These are phyloP conservation scores for Cactoblastis cactorum DNA, from an alignment of 2,888 invertebrate genomes.

Conservation along the genomic window DNA sequence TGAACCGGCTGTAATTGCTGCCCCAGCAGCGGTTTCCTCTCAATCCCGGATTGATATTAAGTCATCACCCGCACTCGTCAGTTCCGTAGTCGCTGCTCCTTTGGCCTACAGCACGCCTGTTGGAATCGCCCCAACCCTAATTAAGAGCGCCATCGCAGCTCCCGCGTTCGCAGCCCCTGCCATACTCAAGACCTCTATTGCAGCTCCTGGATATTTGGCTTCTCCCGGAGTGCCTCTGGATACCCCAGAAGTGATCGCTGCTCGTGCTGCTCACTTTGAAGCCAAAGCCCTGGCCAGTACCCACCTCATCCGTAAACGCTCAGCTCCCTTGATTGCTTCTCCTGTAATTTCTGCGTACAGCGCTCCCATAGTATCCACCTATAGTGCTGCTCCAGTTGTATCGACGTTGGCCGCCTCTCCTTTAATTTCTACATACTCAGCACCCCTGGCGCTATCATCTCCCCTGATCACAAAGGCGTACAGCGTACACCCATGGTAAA, in stretches of 20 bases:
- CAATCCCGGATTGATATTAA: constrained; percentile 49
- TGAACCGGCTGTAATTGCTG: constrained; percentile 44
- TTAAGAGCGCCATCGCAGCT: constrained; percentile 26
- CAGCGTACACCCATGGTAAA: constrained; percentile 60
- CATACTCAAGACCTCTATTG: constrained; percentile 19
- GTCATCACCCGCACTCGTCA: constrained; percentile 54
- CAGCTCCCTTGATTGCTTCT: constrained; percentile 39
- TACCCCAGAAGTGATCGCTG: constrained; percentile 63
- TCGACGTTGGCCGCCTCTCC: constrained; percentile 44
- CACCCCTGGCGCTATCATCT: constrained; percentile 41
- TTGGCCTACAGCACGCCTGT: constrained; percentile 38
- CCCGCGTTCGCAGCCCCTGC: constrained; percentile 21
- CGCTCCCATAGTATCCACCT: constrained; percentile 35
- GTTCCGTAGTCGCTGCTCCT: constrained; percentile 40
- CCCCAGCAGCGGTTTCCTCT: constrained; percentile 41
- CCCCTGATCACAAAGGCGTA: constrained; percentile 53
- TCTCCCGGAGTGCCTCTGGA: constrained; percentile 51
- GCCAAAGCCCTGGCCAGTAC: constrained; percentile 55
- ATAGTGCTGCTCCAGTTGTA: constrained; percentile 39
- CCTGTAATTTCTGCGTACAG: constrained; percentile 46
- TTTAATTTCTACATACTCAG: constrained; percentile 34
- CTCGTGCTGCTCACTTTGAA: constrained; percentile 60
- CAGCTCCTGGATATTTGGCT: constrained; percentile 29
- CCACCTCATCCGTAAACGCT: constrained; percentile 64
- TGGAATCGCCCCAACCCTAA: constrained; percentile 31